Conservation (phyloP, 2,888 invertebrate species). For the Drosophila nigritarsus region DNA sequence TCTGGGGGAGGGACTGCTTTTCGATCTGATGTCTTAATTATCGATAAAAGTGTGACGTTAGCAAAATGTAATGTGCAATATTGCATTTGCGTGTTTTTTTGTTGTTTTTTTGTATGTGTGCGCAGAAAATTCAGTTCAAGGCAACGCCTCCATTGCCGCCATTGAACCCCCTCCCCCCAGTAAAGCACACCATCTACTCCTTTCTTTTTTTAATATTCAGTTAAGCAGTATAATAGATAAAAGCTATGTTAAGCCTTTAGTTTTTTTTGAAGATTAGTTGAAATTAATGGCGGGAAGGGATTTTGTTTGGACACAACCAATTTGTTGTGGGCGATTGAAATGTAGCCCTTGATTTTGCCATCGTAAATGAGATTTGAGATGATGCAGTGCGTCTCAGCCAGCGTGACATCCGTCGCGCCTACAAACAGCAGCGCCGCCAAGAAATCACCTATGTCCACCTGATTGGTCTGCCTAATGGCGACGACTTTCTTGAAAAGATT, state of each 20-base stretch:
- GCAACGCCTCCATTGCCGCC: slow-evolving; percentile 62
- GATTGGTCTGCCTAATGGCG: slow-evolving; percentile 91
- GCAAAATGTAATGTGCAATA: slow-evolving; percentile 46
- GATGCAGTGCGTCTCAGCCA: slow-evolving; percentile 98
- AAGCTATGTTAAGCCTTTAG: not conserved
- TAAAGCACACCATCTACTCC: not conserved
- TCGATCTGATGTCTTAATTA: slow-evolving; percentile 65
- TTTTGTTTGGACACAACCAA: slow-evolving; percentile 98
- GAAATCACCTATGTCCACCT: slow-evolving; percentile 94
- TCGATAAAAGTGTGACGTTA: slow-evolving; percentile 69
- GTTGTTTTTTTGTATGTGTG: slow-evolving; percentile 22
- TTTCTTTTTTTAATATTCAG: not conserved
- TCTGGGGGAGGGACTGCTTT: slow-evolving; percentile 34
- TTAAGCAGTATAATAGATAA: not conserved
- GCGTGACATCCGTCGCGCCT: slow-evolving; percentile 93
- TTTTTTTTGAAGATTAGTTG: slow-evolving; percentile 83
- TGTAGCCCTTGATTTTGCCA: slow-evolving; percentile 99
- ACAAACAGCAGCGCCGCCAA: slow-evolving; percentile 92
- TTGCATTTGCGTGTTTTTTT: slow-evolving; percentile 17
- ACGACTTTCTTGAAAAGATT: slow-evolving; percentile 97
- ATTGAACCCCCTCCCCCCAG: not conserved
- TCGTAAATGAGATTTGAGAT: slow-evolving; percentile 98
- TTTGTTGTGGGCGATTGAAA: slow-evolving; percentile 98
- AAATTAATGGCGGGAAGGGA: slow-evolving; percentile 94
- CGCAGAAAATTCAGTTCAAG: slow-evolving; percentile 71